Evolutionary conservation across 1,140 invertebrate species (phyloP).

Genomic region (Gonatopus flavifemur): DNA sequence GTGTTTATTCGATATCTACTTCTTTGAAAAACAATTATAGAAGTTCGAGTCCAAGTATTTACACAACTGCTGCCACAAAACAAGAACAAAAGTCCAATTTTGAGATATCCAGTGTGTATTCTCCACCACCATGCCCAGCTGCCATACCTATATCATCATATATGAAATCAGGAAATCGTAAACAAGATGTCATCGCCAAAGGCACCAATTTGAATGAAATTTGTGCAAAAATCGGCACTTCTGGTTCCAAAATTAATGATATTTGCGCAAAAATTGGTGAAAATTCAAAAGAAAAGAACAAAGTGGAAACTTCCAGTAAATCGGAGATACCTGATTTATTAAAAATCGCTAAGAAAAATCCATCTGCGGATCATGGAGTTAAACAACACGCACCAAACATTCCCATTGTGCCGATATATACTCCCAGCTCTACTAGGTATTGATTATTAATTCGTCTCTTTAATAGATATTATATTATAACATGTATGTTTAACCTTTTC

Average conservation of each 20-base stretch:
- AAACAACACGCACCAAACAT: slow-evolving; percentile 50
- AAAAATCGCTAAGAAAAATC: slow-evolving; percentile 49
- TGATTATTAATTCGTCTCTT: too few species aligned
- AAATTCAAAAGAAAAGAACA: slow-evolving; percentile 52
- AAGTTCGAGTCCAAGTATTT: slow-evolving; percentile 10
- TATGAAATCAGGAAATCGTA: slow-evolving; percentile 47
- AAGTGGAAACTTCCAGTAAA: slow-evolving; percentile 38
- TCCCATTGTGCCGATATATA: slow-evolving; percentile 50
- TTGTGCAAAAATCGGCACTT: slow-evolving; percentile 44
- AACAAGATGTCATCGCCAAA: slow-evolving; percentile 46
- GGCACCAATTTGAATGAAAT: slow-evolving; percentile 47
- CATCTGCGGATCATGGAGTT: slow-evolving; percentile 10
- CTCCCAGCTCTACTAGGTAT: too few species aligned
- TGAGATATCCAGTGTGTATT: slow-evolving; percentile 28
- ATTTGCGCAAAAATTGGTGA: slow-evolving; percentile 56
- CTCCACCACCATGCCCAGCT: slow-evolving; percentile 51
- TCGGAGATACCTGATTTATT: slow-evolving; percentile 51
- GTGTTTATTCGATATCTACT: slow-evolving; percentile 37
- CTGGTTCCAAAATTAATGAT: slow-evolving; percentile 53
- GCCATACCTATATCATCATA: slow-evolving; percentile 53
- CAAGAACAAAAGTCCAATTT: slow-evolving; percentile 17
- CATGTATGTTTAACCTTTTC: too few species aligned
- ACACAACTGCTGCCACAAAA: background rate
- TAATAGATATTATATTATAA: too few species aligned
- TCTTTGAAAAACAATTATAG: slow-evolving; percentile 34